These are phyloP conservation scores for Galeopsomyia nigrocyanea DNA, from an alignment of 2,888 invertebrate genomes.

Conservation along the genomic window DNA sequence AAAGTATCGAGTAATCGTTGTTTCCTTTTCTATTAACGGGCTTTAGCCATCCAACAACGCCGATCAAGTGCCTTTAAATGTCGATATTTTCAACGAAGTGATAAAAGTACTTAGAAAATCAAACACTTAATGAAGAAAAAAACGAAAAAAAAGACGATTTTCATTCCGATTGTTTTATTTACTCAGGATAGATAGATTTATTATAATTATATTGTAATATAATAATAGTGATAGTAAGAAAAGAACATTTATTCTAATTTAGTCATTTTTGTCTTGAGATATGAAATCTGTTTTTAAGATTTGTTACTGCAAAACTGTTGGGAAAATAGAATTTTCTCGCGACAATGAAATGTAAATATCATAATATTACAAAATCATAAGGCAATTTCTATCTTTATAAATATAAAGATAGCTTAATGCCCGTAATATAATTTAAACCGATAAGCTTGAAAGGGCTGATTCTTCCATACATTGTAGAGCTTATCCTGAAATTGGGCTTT, in stretches of 20 bases:
- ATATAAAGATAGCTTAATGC: too few relatives aligned
- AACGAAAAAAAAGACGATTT: constrained; percentile 3
- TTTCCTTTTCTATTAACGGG: constrained; percentile 26
- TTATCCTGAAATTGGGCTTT: constrained; percentile 11
- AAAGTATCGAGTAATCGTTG: constrained; percentile 9
- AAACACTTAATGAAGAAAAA: constrained; percentile 20
- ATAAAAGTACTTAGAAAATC: constrained; percentile 46
- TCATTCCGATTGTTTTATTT: constrained; percentile 25
- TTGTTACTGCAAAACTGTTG: too few relatives aligned
- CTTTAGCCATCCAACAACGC: constrained; percentile 36
- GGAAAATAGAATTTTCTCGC: too few relatives aligned
- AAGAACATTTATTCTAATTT: too few relatives aligned
- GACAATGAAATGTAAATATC: too few relatives aligned
- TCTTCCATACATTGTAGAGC: neutral
- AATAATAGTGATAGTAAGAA: neutral
- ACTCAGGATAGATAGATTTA: constrained; percentile 14
- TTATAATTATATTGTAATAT: constrained; percentile 40
- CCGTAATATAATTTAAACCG: too few relatives aligned
- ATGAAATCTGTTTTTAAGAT: too few relatives aligned
- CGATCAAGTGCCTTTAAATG: constrained; percentile 46
- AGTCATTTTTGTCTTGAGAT: too few relatives aligned
- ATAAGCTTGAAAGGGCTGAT: too few relatives aligned
- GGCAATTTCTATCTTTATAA: too few relatives aligned
- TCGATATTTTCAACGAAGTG: constrained; percentile 41
- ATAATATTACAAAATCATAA: too few relatives aligned